phyloP scores from a whole-genome alignment of 2,113 vertebrate species.

The Dolichotis patagonum region DNA sequence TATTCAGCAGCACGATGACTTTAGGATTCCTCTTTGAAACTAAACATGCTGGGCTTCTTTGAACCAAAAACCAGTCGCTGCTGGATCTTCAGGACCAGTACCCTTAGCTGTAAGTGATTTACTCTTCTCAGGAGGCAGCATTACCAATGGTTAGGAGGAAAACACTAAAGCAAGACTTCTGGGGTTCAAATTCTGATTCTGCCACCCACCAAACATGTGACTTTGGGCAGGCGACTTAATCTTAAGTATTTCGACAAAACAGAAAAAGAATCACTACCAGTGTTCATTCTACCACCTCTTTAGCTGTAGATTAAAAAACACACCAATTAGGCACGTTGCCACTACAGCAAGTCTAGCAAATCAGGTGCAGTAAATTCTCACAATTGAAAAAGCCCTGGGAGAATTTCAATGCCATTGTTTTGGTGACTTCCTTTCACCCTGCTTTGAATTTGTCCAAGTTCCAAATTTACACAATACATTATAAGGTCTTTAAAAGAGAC shows the following conservation, averaged over 20 bases:
- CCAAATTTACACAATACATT: conserved; percentile 77
- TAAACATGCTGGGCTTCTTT: not conserved
- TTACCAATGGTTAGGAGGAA: not conserved
- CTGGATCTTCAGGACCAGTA: not conserved
- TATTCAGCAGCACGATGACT: not conserved
- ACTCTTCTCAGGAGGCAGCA: not conserved
- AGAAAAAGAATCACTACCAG: not conserved
- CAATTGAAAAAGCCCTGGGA: conserved; percentile 79
- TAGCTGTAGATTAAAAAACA: conserved; percentile 26
- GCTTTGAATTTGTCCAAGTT: conserved; percentile 74
- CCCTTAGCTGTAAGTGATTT: not conserved
- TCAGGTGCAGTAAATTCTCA: conserved; percentile 75
- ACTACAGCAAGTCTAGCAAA: not conserved
- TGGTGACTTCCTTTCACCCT: conserved; percentile 79
- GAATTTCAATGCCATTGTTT: conserved; percentile 80
- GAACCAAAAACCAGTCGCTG: not conserved
- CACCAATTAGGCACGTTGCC: not conserved
- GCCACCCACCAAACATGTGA: not conserved
- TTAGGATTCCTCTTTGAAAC: not conserved
- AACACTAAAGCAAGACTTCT: not conserved
- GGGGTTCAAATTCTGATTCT: not conserved
- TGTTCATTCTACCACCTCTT: not conserved
- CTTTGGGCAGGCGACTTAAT: not conserved
- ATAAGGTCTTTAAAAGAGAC: conserved; percentile 69
- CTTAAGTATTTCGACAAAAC: not conserved